Percentiles rank a stretch among this genome's conserved stretches.
Evolutionary conservation across 2,888 invertebrate genomes (phyloP).

Genomic region (Trichogramma evanescens): DNA sequence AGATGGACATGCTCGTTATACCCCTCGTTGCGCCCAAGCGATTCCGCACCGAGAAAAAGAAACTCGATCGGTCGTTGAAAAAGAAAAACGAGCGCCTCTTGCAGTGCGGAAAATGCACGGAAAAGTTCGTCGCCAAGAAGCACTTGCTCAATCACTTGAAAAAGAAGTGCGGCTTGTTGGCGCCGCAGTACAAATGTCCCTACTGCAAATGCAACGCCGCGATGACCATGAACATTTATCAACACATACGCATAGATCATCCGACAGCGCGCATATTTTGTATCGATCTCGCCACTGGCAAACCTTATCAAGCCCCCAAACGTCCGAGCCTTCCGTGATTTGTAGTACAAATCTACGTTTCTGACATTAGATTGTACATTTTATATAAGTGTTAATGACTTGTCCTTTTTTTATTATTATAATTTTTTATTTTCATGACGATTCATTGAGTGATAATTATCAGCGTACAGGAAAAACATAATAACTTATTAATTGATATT

Average conservation of each 20-base stretch:
- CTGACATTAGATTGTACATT: too few relatives aligned
- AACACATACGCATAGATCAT: conserved; percentile 33
- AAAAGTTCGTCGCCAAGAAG: conserved; percentile 35
- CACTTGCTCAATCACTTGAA: conserved; percentile 46
- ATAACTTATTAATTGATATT: too few relatives aligned
- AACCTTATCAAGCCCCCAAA: neutral
- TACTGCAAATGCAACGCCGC: conserved; percentile 35
- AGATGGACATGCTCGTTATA: neutral
- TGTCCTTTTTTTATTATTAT: too few relatives aligned
- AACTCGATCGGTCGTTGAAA: neutral
- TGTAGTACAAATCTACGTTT: too few relatives aligned
- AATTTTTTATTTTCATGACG: too few relatives aligned
- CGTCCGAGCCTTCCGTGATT: too few relatives aligned
- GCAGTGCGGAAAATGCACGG: conserved; percentile 35
- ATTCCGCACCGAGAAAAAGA: neutral
- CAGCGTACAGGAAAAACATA: too few relatives aligned
- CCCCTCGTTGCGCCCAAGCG: neutral
- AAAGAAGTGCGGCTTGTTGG: conserved; percentile 47
- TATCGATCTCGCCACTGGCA: conserved; percentile 13
- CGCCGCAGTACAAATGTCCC: conserved; percentile 47
- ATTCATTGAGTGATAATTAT: too few relatives aligned
- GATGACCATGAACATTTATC: conserved; percentile 30
- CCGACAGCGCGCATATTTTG: conserved; percentile 23
- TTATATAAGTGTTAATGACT: too few relatives aligned
- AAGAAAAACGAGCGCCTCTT: conserved; percentile 17